These are phyloP conservation scores for Pollenia angustigena DNA, from an alignment of 2,888 invertebrate species.

Conservation along the genomic window DNA sequence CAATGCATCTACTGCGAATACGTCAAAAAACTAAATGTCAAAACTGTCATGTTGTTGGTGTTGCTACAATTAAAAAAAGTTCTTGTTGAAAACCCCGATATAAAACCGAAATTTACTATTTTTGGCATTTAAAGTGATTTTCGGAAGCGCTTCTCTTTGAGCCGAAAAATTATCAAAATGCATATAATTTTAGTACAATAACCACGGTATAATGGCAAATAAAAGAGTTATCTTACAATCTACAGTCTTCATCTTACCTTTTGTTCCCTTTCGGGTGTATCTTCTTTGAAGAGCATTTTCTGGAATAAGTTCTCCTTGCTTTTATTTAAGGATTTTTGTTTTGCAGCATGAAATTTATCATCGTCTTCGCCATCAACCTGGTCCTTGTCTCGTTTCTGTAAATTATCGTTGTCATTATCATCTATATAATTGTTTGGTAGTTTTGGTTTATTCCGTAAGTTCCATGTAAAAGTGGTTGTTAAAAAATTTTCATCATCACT, in stretches of 20 bases:
- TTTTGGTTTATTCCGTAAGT: conserved; percentile 80
- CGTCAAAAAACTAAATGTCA: no score
- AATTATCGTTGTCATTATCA: conserved; percentile 10
- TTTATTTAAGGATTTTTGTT: conserved; percentile 16
- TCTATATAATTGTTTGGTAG: conserved; percentile 76
- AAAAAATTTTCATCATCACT: conserved; percentile 79
- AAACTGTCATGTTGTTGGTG: no score
- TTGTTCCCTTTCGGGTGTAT: conserved; percentile 70
- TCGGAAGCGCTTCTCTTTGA: no score
- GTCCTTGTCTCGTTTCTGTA: conserved; percentile 14
- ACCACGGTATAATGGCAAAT: no score
- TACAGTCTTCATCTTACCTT: conserved; percentile 33
- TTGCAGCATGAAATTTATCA: conserved; percentile 24
- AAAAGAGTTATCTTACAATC: no score
- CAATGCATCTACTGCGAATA: no score
- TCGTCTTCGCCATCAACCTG: conserved; percentile 51
- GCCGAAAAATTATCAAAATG: no score
- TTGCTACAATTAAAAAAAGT: no score
- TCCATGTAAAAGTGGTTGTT: conserved; percentile 82
- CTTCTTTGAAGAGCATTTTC: background rate
- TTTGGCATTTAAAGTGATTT: no score
- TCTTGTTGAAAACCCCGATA: no score
- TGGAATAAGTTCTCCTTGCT: background rate
- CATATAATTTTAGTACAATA: no score
- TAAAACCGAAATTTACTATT: no score